These are phyloP conservation scores for Lepidurus apus DNA, from an alignment of 1,140 invertebrate species.

Conservation along the genomic window DNA sequence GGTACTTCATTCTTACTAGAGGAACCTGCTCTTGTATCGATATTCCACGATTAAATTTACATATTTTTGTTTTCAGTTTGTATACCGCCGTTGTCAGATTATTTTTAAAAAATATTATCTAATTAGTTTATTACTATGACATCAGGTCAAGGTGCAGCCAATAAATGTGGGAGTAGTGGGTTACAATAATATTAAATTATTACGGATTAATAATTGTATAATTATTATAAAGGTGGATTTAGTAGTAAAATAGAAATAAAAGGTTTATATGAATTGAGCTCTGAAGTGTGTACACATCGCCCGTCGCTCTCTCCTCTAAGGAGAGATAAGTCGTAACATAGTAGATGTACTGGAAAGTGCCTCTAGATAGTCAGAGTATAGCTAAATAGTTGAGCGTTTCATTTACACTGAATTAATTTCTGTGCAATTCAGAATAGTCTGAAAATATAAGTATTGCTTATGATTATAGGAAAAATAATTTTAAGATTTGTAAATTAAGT, in stretches of 20 bases:
- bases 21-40: slow-evolving; percentile 55
- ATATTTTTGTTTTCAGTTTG: slow-evolving; percentile 48
- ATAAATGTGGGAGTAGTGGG: slow-evolving; percentile 49
- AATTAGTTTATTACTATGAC: slow-evolving; percentile 48
- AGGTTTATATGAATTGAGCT: slow-evolving; percentile 45
- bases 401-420: slow-evolving; percentile 51
- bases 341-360: slow-evolving; percentile 62
- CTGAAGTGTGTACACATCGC: slow-evolving; percentile 59
- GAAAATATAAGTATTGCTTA: slow-evolving; percentile 42
- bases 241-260: slow-evolving; percentile 46
- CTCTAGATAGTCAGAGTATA: slow-evolving; percentile 53
- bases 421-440: slow-evolving; percentile 48
- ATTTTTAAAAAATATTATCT: slow-evolving; percentile 50
- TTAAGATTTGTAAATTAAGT: slow-evolving; percentile 43
- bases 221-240: slow-evolving; percentile 50
- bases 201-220: slow-evolving; percentile 32
- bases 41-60: slow-evolving; percentile 51
- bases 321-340: slow-evolving; percentile 66
- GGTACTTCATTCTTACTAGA: slow-evolving; percentile 53
- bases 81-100: slow-evolving; percentile 53
- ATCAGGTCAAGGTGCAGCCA: slow-evolving; percentile 56
- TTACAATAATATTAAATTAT: slow-evolving; percentile 47
- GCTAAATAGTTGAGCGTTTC: slow-evolving; percentile 51
- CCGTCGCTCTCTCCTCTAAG: slow-evolving; percentile 56
- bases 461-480: slow-evolving; percentile 30